These are phyloP conservation scores for Gadus chalcogrammus DNA, from an alignment of 2,113 vertebrate genomes.

Conservation along the genomic window DNA sequence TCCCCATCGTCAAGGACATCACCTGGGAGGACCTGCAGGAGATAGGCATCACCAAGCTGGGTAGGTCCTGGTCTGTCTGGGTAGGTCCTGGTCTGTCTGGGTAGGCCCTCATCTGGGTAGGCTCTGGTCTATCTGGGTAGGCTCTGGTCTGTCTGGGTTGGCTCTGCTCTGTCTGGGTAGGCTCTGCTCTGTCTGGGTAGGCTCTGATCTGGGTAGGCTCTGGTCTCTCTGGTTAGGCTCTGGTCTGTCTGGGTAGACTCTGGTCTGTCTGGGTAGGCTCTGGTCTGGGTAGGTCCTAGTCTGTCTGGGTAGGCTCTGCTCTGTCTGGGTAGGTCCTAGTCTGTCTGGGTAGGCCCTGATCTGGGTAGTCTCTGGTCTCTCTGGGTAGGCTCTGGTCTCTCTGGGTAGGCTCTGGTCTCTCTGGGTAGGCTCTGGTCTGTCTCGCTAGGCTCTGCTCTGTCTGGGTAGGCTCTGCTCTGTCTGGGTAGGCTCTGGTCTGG, in stretches of 20 bases:
- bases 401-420: too few species aligned
- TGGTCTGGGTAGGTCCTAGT: too few species aligned
- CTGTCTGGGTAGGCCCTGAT: too few species aligned
- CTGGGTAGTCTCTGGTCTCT: too few species aligned
- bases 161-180: not conserved
- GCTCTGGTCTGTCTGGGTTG: not conserved
- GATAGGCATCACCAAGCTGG: conserved; percentile 93
- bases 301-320: not conserved
- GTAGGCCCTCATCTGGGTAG: not conserved
- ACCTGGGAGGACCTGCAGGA: conserved; percentile 96
- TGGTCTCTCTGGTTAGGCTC: not conserved
- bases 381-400: too few species aligned
- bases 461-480: too few species aligned
- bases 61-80: conserved; percentile 61
- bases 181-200: not conserved
- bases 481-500: not conserved
- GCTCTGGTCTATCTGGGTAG: not conserved
- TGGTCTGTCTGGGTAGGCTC: not conserved
- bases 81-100: not conserved
- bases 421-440: too few species aligned
- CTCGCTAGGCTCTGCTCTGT: too few species aligned
- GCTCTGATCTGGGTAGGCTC: not conserved
- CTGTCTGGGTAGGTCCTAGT: not conserved
- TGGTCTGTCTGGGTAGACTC: not conserved
- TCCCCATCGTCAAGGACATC: conserved; percentile 87